Evolutionary conservation across 2,888 invertebrate genomes (phyloP).

Genomic region (Nyleta sp.): DNA sequence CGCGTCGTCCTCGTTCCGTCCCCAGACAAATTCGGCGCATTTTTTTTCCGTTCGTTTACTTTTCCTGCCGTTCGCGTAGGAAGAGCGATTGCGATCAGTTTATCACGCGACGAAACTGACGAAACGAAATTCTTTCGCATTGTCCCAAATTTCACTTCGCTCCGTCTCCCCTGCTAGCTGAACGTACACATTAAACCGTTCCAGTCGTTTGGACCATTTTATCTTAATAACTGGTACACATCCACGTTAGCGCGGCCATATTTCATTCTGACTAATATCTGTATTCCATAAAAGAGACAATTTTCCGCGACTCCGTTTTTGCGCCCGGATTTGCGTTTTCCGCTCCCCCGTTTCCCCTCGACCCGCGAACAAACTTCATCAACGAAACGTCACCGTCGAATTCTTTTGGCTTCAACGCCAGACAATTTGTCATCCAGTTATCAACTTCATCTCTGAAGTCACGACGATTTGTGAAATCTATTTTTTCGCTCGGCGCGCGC

Average conservation of each 20-base stretch:
- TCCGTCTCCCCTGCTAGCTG: neutral
- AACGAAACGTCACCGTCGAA: neutral
- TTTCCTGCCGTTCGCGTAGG: neutral
- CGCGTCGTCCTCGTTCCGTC: too few species aligned
- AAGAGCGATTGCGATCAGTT: slow-evolving; percentile 13
- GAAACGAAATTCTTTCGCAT: slow-evolving; percentile 36
- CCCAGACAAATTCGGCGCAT: too few species aligned
- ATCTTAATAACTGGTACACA: slow-evolving; percentile 32
- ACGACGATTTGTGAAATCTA: slow-evolving; percentile 21
- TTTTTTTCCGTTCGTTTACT: slow-evolving; percentile 4
- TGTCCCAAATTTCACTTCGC: slow-evolving; percentile 32
- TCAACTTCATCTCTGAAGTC: slow-evolving; percentile 11
- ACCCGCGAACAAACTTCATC: neutral
- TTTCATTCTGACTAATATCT: neutral
- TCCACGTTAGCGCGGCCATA: slow-evolving; percentile 8
- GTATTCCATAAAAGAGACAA: neutral
- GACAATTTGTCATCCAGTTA: slow-evolving; percentile 27
- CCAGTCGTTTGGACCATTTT: slow-evolving; percentile 27
- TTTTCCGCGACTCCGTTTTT: neutral
- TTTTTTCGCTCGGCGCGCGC: slow-evolving; percentile 8
- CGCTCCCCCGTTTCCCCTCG: too few species aligned
- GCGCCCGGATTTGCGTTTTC: too few species aligned
- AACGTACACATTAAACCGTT: slow-evolving; percentile 12
- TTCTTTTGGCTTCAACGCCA: neutral
- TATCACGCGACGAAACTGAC: slow-evolving; percentile 22